Base-by-base conservation (phyloP, 2,113 vertebrate genomes). In the Tychaedon coryphoeus region DNA sequence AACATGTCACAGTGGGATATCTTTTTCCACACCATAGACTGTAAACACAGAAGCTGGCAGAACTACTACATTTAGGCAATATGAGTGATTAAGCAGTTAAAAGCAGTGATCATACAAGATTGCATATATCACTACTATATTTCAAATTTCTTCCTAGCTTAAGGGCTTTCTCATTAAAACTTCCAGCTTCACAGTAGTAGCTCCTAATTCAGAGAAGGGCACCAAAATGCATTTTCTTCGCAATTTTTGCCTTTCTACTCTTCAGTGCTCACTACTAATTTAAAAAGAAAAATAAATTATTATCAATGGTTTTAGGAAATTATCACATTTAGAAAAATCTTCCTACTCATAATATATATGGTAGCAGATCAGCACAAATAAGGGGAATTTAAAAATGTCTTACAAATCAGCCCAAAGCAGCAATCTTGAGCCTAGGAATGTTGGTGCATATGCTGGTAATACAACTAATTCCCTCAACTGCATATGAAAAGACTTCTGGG, bases 1-100 rank as follows among this genome's bases (percentile, higher is more conserved):
- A 97, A 96, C 90, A 96, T 70, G 91, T 72, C 96, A 90, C 93
- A 86, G 91, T 86, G 81, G 91, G 96, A 93, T 81, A 77, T 75
- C 88, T 89, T 94, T 96, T 93, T 94, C 91, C 80, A 89, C 92
- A 96, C 80, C 72, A 83, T 6, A 95, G 95, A 87, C 83, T 92
- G 94, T 89, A 92, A 95, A 95, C 77, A 95, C 86, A 89, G 77
- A 75, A 96, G 83, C 88, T 95, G 93, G 88, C 81, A 96, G 84
- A 72, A 88, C 33, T 61, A 87, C 94, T 92, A 75, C 67, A 87
- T 89, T 95, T 92, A 91, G 69, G 91, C 85, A 90, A 71, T 38
- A 87, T 90, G 83, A 96, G 94, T 72, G 76, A 96, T 96, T 82
- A 95, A 94, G 72, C 53, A 88, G 61, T 81, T 94, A 95, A 89